Evolutionary conservation across 2,888 invertebrate species (phyloP), one percentile per base, ranked within the genome.

Genomic region (Augiades crinisus): DNA sequence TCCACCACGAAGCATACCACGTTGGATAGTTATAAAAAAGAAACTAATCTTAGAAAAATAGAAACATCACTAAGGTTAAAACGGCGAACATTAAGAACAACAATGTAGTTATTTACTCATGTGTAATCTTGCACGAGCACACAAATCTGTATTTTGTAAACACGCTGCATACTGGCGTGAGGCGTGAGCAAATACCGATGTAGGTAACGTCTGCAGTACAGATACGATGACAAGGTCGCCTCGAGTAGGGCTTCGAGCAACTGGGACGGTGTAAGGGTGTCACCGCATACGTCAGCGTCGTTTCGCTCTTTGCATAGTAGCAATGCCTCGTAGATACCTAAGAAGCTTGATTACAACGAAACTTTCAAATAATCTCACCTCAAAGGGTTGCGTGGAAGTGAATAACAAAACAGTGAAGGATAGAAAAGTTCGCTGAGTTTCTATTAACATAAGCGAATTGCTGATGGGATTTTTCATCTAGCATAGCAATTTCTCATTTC

Each of bases 191-290:
- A 16, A 31, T 30, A 40, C 10, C 12, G 30, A 21, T 40, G 43
- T 40, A 41, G 13, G 54, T 53, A 53, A 58, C 47, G 47, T 53
- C 49, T 49, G 31, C 34, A 30, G 37, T 13, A 50, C 56, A 60
- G 58, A 59, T 58, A 56, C 57, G 51, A 50, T 46, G 62, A 55
- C 62, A 62, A 61, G 64, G 64, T 61, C 60, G 60, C 44, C 47
- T 50, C 49, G 53, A 47, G 57, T 63, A 63, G 58, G 60, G 60
- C 59, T 62, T 63, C 63, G 36, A 56, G 24, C 41, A 27, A 40
- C 24, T 40, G 38, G 38, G 38, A 40, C 38, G 38, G 14, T 17
- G 16, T 34, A 8, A 40, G 22, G 14, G 14, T 8, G 13, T 13
- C 13, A 22, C 22, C 8, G 10, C 30, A n/a, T 19, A 19, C 19